Conservation (phyloP, 2,888 invertebrate genomes). For the Tachina grossa region DNA sequence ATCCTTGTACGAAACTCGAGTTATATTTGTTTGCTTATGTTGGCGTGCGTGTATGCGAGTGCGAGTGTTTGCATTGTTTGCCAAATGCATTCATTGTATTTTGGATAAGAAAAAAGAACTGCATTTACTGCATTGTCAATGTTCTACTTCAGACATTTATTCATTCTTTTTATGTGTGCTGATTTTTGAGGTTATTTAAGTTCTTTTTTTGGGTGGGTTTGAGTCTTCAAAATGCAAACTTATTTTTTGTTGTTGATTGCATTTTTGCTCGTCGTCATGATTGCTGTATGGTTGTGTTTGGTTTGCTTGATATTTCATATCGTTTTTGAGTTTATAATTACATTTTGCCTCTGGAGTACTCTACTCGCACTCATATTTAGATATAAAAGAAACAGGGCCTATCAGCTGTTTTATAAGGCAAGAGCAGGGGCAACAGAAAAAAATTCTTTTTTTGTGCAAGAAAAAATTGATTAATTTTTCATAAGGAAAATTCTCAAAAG, state of each 20-base stretch:
- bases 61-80: slow-evolving; percentile 41
- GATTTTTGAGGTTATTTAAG: slow-evolving; percentile 68
- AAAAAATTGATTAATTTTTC: slow-evolving; percentile 63
- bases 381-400: slow-evolving; percentile 50
- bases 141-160: slow-evolving; percentile 70
- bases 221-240: slow-evolving; percentile 71
- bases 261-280: slow-evolving; percentile 53
- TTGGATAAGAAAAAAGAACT: slow-evolving; percentile 46
- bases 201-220: slow-evolving; percentile 50
- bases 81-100: slow-evolving; percentile 67
- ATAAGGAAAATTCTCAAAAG: slow-evolving; percentile 57
- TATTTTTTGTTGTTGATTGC: slow-evolving; percentile 68
- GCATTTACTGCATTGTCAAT: slow-evolving; percentile 71
- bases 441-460: slow-evolving; percentile 19
- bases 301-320: slow-evolving; percentile 60
- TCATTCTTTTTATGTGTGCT: slow-evolving; percentile 31
- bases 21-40: slow-evolving; percentile 46
- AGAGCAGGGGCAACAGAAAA: background rate
- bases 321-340: slow-evolving; percentile 70
- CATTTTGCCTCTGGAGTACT: slow-evolving; percentile 72
- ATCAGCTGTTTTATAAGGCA: slow-evolving; percentile 31
- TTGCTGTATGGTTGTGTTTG: slow-evolving; percentile 18
- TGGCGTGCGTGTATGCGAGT: slow-evolving; percentile 36
- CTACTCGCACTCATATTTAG: slow-evolving; percentile 57
- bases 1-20: slow-evolving; percentile 52